Evolutionary conservation across 2,113 vertebrate species (phyloP), one percentile per base, ranked within the genome.

Genomic region (Gila orcuttii): DNA sequence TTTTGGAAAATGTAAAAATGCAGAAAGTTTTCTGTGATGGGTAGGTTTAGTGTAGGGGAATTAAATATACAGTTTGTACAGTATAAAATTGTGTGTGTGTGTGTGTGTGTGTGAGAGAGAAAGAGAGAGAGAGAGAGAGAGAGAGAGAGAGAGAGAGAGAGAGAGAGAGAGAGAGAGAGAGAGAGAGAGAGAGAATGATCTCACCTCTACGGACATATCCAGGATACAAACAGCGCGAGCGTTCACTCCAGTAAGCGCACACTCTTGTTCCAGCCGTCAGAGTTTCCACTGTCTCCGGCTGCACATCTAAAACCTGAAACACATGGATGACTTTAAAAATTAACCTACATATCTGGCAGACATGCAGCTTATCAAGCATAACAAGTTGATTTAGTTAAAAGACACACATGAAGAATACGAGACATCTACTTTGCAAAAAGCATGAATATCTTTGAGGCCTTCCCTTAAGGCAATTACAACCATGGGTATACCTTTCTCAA

Each of bases 221-320:
- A 0, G 98, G 98, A 68, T 99, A 99, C 4, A 99, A 94, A 84
- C 97, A 99, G 2, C 97, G 96, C 0, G 97, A 98, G 52, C 98
- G 97, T 90, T 98, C 97, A 87, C 97, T 99, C 98, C 98, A 99
- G 90, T 99, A 98, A 73, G 98, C 97, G 2, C 98, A 99, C 83
- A 99, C 97, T 21, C 98, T 93, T 0, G 97, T 98, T 84, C 97
- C 97, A 0, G 96, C 95, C 0, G 94, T 96, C 57, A 98, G 93
- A 90, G 93, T 95, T 31, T 93, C 94, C 59, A 96, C 95, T 0
- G 95, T 97, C 89, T 97, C 96, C 0, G 98, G 97, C 66, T 93
- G 94, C 23, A 98, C 92, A 0, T 99, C 97, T 0, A 99, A 94
- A 45, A 99, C 97, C 98, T 99, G 90, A 0, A 3, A 88, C 57